Conservation (phyloP, 2,113 vertebrate species). For the Myiozetetes cayanensis region DNA sequence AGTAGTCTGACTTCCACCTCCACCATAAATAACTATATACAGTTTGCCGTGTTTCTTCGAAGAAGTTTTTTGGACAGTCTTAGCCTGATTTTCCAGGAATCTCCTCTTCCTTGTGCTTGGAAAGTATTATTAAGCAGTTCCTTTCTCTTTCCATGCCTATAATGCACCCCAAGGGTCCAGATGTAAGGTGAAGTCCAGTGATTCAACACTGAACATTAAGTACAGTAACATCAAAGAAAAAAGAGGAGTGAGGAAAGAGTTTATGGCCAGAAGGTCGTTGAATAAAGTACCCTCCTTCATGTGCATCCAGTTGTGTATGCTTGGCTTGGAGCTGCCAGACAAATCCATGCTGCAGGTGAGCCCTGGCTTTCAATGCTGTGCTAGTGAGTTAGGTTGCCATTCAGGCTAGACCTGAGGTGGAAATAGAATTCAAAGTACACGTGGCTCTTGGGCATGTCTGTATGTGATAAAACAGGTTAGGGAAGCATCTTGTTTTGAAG, state of each 20-base stretch:
- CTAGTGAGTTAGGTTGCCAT: not conserved
- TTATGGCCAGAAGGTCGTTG: not conserved
- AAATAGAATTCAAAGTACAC: not conserved
- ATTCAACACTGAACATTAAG: not conserved
- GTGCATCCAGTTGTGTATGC: not conserved
- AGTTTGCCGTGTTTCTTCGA: conserved; percentile 44
- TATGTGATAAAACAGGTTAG: not conserved
- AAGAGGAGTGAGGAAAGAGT: not conserved
- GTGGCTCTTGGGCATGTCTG: not conserved
- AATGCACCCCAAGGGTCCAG: not conserved
- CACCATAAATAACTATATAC: conserved; percentile 31
- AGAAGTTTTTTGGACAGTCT: conserved; percentile 30
- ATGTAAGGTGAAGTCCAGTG: not conserved
- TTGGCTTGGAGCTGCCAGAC: not conserved
- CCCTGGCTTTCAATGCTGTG: not conserved
- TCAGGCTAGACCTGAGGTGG: fast-evolving
- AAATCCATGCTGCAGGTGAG: not conserved
- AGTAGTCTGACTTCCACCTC: conserved; percentile 9
- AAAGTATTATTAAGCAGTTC: conserved; percentile 36
- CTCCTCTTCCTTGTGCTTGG: conserved; percentile 46
- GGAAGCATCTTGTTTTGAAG: not conserved
- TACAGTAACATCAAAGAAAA: not conserved
- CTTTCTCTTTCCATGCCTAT: conserved; percentile 52
- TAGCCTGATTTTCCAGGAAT: conserved; percentile 67
- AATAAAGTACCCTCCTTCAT: not conserved